These are phyloP conservation scores for Creontiades dilutus DNA, from an alignment of 2,888 invertebrate species.

Conservation along the genomic window DNA sequence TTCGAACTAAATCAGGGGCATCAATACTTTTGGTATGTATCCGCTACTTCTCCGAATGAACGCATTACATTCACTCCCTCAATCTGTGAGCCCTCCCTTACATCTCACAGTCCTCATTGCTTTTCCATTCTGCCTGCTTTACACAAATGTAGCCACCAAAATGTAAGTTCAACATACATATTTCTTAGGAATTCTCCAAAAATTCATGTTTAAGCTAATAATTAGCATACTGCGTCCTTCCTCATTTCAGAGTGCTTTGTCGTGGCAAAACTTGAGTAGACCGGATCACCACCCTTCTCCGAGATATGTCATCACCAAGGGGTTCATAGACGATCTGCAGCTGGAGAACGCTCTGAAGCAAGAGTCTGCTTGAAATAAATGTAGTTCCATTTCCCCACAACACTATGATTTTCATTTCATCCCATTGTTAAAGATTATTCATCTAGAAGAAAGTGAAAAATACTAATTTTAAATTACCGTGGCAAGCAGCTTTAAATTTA, in stretches of 20 bases:
- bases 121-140: too few species aligned
- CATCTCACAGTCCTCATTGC: too few species aligned
- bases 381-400: background rate
- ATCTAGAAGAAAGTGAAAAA: too few species aligned
- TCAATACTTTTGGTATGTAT: too few species aligned
- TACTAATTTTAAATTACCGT: too few species aligned
- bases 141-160: too few species aligned
- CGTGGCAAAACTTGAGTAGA: constrained; percentile 62
- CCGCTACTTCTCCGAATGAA: too few species aligned
- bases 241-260: constrained; percentile 68
- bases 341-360: constrained; percentile 71
- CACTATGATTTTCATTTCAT: background rate
- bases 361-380: constrained; percentile 59
- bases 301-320: constrained; percentile 49
- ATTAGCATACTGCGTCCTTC: background rate
- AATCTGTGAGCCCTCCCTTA: too few species aligned
- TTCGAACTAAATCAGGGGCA: too few species aligned
- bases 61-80: too few species aligned
- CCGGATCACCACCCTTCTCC: constrained; percentile 14
- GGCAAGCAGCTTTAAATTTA: too few species aligned
- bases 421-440: background rate
- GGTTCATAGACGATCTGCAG: constrained; percentile 67
- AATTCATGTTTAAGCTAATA: background rate
- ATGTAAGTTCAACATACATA: too few species aligned
- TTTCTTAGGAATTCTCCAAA: background rate